phyloP scores from a whole-genome alignment of 2,113 vertebrate genomes.

The Onychorhynchus coronatus region DNA sequence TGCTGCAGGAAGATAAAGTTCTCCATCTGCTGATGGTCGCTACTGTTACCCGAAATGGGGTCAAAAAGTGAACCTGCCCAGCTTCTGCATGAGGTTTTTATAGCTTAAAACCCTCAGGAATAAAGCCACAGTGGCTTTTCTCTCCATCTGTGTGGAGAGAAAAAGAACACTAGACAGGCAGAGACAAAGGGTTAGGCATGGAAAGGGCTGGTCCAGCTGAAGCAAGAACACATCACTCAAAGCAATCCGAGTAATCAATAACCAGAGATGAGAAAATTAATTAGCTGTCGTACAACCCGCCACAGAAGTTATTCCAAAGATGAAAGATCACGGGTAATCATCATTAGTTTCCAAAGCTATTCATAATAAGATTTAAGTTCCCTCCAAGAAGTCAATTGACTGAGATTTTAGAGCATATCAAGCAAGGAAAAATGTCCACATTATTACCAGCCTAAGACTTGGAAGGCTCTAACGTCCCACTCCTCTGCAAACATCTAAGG shows the following conservation, averaged over 20 bases:
- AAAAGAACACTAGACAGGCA: not conserved
- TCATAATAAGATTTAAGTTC: not conserved
- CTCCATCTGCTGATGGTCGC: slow-evolving; percentile 2
- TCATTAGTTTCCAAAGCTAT: not conserved
- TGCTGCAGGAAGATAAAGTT: not conserved
- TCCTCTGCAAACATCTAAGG: not conserved
- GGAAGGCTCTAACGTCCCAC: not conserved
- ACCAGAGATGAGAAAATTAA: not conserved
- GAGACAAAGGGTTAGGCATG: not conserved
- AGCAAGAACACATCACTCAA: not conserved
- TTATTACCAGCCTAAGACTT: not conserved
- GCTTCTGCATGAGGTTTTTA: not conserved
- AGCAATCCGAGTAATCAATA: not conserved
- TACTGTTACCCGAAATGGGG: not conserved
- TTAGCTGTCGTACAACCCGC: not conserved
- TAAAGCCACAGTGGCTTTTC: not conserved
- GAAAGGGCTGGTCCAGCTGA: not conserved
- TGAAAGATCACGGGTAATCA: not conserved
- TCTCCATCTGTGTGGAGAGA: not conserved
- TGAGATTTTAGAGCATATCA: not conserved
- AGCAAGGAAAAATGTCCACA: not conserved
- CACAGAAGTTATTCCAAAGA: not conserved
- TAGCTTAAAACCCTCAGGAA: not conserved
- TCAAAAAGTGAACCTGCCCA: not conserved
- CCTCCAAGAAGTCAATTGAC: not conserved